Conservation (phyloP, 2,797 vertebrate genomes). For the Calcarius lapponicus region DNA sequence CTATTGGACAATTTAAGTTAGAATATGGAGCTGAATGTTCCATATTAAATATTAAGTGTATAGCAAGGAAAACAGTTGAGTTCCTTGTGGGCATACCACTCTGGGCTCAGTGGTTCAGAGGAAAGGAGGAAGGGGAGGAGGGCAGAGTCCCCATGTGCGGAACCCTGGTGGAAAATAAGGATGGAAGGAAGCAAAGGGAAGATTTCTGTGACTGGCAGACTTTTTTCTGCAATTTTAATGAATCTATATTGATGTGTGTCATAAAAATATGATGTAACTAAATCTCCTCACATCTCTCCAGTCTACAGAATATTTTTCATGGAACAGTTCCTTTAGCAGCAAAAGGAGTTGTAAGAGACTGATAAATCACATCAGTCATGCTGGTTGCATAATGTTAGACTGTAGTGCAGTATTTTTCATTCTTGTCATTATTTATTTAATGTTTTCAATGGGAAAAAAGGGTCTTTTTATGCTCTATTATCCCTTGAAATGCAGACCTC, state of each 20-base stretch:
- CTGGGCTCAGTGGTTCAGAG: background rate
- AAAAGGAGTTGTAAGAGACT: background rate
- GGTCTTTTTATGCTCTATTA: background rate
- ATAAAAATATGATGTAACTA: constrained; percentile 19
- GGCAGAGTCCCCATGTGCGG: too few relatives aligned
- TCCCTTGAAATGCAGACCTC: background rate
- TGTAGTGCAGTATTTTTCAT: background rate
- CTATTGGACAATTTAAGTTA: background rate
- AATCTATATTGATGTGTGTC: background rate
- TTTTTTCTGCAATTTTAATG: background rate
- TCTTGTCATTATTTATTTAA: constrained; percentile 40
- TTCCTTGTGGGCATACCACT: background rate
- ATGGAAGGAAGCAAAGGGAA: background rate
- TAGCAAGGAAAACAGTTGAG: background rate
- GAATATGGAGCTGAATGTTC: background rate
- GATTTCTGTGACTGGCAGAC: background rate
- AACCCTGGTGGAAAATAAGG: background rate
- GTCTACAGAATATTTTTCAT: background rate
- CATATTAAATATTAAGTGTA: constrained; percentile 30
- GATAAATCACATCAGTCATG: background rate
- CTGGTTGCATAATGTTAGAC: background rate
- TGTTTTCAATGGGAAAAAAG: background rate
- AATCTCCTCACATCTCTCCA: background rate
- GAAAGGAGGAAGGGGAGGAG: background rate
- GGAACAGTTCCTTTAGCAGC: constrained; percentile 5